Evolutionary conservation across 92 coral and sea anemone species (phyloP), one percentile per base, ranked within the genome.

Genomic region (Epizoanthus ramosus): DNA sequence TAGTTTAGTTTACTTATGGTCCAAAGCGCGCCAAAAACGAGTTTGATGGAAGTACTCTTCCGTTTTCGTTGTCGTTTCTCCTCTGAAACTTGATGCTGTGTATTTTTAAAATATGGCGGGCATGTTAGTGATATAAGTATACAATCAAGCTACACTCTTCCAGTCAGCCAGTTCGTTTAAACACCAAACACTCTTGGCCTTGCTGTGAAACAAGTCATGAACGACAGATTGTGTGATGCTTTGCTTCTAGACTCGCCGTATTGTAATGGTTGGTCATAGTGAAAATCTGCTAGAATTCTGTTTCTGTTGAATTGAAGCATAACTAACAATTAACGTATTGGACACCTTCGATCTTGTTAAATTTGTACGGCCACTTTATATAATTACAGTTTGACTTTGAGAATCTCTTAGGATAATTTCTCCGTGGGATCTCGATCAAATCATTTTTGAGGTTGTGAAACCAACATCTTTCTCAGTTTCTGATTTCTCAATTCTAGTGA

Each of bases 11-110:
- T 77, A 50, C 18, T 28, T 53, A 3, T 1, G 4, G 15, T 15
- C 23, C 65, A 33, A 60, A 35, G 71, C 71, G 82, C 82, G 82
- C 82, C 82, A 77, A 77, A 61, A 57, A 41, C 28, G 63, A 77
- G 23, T 63, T 21, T 22, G 54, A 8, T 47, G 7, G 14, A 8
- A 28, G 31, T 28, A 28, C 31, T 0, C 47, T 41, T 41, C 6
- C 47, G 47, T 41, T 41, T 28, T 28, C 47, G 47, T 41, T 41
- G 50, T 43, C 50, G 50, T 5, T 43, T 43, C 50, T 8, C 1
- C 3, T 3, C 43, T 37, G 43, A 37, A 37, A 3, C 43, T 47
- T 47, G 54, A 50, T 10, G 54, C 54, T 50, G 54, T 50, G 54
- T 1, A 50, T 37, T 37, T 2, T 35, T 4, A 2, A 4, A 35